Conservation (phyloP, 2,888 invertebrate genomes). For the Emmelina monodactyla region DNA sequence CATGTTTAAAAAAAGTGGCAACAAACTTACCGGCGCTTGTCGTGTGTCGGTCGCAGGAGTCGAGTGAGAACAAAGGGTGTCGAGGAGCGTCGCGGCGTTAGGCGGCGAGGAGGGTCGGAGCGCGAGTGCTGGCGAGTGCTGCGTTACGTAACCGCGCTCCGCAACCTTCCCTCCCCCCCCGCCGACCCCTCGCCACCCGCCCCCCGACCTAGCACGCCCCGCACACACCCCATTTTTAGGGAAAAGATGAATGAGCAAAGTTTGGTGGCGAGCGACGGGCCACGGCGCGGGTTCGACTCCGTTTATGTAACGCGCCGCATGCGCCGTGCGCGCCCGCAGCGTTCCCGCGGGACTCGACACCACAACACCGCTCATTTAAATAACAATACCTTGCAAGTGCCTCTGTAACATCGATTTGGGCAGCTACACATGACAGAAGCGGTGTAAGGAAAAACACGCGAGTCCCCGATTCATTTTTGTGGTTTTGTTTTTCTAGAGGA, state of each 20-base stretch:
- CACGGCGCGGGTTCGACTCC: conserved; percentile 46
- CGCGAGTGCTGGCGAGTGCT: too few relatives aligned
- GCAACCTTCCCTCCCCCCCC: conserved; percentile 18
- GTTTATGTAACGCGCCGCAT: conserved; percentile 36
- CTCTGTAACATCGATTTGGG: too few relatives aligned
- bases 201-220: conserved; percentile 6
- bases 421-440: too few relatives aligned
- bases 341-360: background rate
- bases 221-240: conserved; percentile 31
- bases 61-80: conserved; percentile 1
- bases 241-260: conserved; percentile 64
- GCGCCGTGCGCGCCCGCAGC: conserved; percentile 24
- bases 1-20: background rate
- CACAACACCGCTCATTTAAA: too few relatives aligned
- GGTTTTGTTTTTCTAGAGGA: too few relatives aligned
- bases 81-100: too few relatives aligned
- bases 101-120: too few relatives aligned
- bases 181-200: conserved; percentile 16
- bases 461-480: too few relatives aligned
- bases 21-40: background rate
- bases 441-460: too few relatives aligned
- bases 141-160: conserved; percentile 5
- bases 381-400: too few relatives aligned
- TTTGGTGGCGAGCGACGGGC: conserved; percentile 56
- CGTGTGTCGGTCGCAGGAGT: background rate